Evolutionary conservation across 1,140 invertebrate species (phyloP).

Genomic region (Aphaenogaster floridana): DNA sequence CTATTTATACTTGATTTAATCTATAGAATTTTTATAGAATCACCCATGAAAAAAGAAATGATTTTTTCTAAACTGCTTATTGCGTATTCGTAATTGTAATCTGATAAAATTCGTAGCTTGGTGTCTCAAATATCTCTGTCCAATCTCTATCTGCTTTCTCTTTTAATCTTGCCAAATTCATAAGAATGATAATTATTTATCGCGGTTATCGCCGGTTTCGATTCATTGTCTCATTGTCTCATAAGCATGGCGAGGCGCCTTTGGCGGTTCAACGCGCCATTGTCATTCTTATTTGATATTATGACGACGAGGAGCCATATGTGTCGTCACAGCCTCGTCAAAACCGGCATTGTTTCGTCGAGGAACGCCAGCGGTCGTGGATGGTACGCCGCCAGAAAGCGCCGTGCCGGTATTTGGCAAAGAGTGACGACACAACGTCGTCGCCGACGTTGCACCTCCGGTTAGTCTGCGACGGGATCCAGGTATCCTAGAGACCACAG

Average conservation of each 20-base stretch:
- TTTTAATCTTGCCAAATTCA: neutral
- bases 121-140: neutral
- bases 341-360: conserved; percentile 58
- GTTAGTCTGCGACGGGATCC: conserved; percentile 62
- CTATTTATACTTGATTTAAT: neutral
- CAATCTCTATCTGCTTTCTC: neutral
- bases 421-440: conserved; percentile 62
- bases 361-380: conserved; percentile 33
- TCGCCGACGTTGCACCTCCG: conserved; percentile 66
- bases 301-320: neutral
- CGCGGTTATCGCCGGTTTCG: no score
- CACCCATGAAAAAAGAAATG: neutral
- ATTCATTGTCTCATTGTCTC: neutral
- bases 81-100: neutral
- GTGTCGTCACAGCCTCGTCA: conserved; percentile 55
- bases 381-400: conserved; percentile 60
- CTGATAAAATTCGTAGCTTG: neutral
- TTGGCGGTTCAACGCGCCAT: neutral
- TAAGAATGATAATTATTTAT: neutral
- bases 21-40: neutral
- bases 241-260: neutral
- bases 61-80: neutral
- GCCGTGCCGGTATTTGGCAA: conserved; percentile 70
- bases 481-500: conserved; percentile 70
- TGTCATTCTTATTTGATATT: conserved; percentile 9